Base-by-base conservation (phyloP, 2,888 invertebrate species). In the Microctonus hyperodae region DNA sequence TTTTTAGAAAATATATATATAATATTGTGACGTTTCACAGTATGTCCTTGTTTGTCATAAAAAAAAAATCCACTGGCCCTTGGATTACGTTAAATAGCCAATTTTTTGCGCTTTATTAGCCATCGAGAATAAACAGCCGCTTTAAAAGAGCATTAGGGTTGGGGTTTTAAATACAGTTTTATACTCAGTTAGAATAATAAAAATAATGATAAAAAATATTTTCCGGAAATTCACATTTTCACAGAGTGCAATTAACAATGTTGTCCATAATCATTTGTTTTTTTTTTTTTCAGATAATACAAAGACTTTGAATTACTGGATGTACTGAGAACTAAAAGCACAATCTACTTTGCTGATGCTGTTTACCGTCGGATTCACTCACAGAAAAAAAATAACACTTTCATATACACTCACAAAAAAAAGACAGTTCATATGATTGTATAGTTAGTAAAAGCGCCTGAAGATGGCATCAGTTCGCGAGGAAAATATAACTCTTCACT, bases 381-480 rank as follows among this genome's bases (percentile, higher is more conserved):
- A 37, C 57, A 40, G 44, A 6, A 44, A 64, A 51, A n/a, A 23
- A 23, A 23, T 16, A 7, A 16, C 40, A 16, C 40, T 5, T n/a
- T 13, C n/a, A 1, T 44, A 20, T n/a, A 44, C 3, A 20, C 44
- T n/a, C 7, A 11, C 9, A 7, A 16, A 20, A 1, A n/a, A 20
- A 4, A 44, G 4, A 20, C 2, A 44, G 16, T 5, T 44, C 7
- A 44, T 7, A 44, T 4, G 16, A 44, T 16, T 16, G 7, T 16
- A 11, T 23, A 65, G 69, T 73, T 73, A 51, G 55, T 64, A 53
- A 63, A 69, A 68, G 62, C 33, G 66, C 69, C 73, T 68, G 66
- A 55, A 73, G 73, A 71, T 72, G 79, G 79, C 79, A 79, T 76
- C 78, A 79, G 72, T 72, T 64, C 65, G 69, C 78, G 71, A 78